phyloP scores from a whole-genome alignment of 2,888 invertebrate genomes.

The Amblyjoppa fuscipennis region DNA sequence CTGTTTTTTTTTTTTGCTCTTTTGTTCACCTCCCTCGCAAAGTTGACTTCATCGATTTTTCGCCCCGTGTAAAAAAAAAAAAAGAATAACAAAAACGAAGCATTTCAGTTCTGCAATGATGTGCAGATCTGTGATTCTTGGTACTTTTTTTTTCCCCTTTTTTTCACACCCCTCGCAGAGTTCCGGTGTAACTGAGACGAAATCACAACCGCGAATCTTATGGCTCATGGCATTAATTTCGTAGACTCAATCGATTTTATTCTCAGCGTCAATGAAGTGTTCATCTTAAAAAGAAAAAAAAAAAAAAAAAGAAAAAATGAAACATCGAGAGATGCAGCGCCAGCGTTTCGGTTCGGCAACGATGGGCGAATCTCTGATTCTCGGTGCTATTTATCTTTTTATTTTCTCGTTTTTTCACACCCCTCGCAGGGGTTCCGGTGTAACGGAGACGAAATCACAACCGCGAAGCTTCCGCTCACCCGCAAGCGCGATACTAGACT shows the following conservation, averaged over 20 bases:
- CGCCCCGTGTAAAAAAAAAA: too few relatives aligned
- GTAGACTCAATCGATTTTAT: too few relatives aligned
- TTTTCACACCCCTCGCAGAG: background rate
- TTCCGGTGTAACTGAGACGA: constrained; percentile 27
- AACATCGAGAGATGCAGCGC: background rate
- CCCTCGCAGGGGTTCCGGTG: background rate
- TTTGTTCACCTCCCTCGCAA: background rate
- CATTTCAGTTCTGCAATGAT: background rate
- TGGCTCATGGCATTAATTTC: too few relatives aligned
- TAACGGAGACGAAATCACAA: constrained; percentile 52
- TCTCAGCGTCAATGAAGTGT: too few relatives aligned
- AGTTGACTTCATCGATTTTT: background rate
- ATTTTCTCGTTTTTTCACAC: background rate
- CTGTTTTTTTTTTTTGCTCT: background rate
- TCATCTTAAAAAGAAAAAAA: too few relatives aligned
- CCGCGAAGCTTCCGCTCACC: constrained; percentile 27
- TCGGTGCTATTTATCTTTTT: background rate
- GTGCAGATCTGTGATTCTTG: background rate
- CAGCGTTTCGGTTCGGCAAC: background rate
- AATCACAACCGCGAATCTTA: constrained; percentile 48
- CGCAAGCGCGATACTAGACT: constrained; percentile 38
- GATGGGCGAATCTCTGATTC: background rate
- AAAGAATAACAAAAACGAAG: too few relatives aligned
- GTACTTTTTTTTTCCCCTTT: background rate
- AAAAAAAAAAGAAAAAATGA: too few relatives aligned